phyloP scores from a whole-genome alignment of 2,113 vertebrate genomes.

The Perca fluviatilis region DNA sequence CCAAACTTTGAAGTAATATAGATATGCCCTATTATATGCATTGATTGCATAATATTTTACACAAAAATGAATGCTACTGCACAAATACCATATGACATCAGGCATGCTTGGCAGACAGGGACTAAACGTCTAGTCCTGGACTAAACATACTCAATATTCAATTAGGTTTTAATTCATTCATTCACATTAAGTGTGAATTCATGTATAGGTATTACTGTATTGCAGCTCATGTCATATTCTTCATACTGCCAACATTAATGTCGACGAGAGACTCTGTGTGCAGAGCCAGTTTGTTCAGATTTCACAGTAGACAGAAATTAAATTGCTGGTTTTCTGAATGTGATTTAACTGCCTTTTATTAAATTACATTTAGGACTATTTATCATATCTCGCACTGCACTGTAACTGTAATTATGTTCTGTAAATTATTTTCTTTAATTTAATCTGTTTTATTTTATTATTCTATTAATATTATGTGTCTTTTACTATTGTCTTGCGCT shows the following conservation, averaged over 20 bases:
- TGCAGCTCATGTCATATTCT: neutral
- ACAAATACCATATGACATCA: constrained; percentile 4
- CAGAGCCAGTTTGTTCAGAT: neutral
- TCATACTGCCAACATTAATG: neutral
- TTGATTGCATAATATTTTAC: neutral
- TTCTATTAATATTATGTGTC: neutral
- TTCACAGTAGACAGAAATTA: neutral
- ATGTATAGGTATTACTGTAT: neutral
- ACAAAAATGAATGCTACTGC: neutral
- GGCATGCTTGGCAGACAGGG: neutral
- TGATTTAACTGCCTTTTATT: neutral
- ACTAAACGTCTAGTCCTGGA: too few species aligned
- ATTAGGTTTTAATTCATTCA: too few species aligned
- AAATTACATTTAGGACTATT: neutral
- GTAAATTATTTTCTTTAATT: neutral
- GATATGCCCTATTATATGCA: constrained; percentile 6
- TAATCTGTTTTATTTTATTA: neutral
- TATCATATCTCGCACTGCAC: neutral
- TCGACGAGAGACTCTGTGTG: neutral
- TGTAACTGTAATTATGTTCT: neutral
- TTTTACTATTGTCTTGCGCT: neutral
- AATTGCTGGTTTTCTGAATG: neutral
- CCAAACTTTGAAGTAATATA: constrained; percentile 10
- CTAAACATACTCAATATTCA: neutral
- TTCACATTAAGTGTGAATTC: too few species aligned